Base-by-base conservation (phyloP, 1,140 invertebrate species). In the Chironomus striatipennis region DNA sequence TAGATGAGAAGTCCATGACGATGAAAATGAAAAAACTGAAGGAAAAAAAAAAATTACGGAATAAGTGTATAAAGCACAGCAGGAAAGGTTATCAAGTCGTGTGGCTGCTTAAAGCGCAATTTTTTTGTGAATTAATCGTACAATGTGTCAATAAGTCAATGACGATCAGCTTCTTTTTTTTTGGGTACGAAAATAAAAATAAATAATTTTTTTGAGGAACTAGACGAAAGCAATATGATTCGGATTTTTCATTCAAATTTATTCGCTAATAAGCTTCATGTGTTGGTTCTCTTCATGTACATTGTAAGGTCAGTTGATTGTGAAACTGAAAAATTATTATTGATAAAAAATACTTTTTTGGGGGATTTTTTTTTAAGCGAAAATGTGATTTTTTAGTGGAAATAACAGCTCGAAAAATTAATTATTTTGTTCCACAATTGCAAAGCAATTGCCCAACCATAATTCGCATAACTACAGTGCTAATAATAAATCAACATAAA, bases 361-460 rank as follows among this genome's bases (percentile, higher is more conserved):
- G 24, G 24, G 24, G n/a, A 57, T 57, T 57, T 57, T 57, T 15
- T 5, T 57, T 12, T n/a, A 9, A 57, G 1, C n/a, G 9, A 57
- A 57, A 57, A 57, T 57, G 15, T 47, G 43, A 34, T 34, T 34
- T 10, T 57, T 57, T 57, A 12, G 47, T 57, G 12, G 5, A 57
- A 57, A 57, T 12, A 57, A 15, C 47, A n/a, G 12, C 47, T 57
- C 1, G 12, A 57, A 57, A 47, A 57, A 57, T 57, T 12, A 57
- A 57, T 57, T 12, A 57, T 5, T 57, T 34, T 2, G 24, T 34
- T 34, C 24, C 24, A 57, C 12, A 57, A 34, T 12, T 12, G 47
- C 12, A 57, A 57, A 57, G 47, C 47, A 57, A n/a, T 57, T 57
- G 47, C 47, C n/a, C 47, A 57, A 57, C 47, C 47, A 57, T 57